A percentile compares a stretch with the other conserved stretches of the same genome.
phyloP scores from a whole-genome alignment of 2,113 vertebrate genomes.

The Lethenteron reissneri region DNA sequence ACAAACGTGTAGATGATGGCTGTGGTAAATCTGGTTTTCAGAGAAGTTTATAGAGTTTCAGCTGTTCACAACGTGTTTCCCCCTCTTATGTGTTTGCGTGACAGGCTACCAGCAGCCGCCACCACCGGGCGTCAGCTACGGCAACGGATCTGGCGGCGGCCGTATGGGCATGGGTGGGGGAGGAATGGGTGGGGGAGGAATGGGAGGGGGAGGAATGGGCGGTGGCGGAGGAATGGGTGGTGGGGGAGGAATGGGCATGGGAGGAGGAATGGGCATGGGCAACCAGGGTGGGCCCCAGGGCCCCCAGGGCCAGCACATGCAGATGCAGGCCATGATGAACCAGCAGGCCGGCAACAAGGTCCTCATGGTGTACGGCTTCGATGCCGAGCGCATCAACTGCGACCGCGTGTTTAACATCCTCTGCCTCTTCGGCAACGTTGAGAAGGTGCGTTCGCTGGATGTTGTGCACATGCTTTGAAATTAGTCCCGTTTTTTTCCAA shows the following conservation, averaged over 20 bases:
- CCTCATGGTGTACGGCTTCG: conserved; percentile 10
- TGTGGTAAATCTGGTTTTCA: too few species aligned
- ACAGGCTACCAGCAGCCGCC: neutral
- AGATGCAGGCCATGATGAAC: neutral
- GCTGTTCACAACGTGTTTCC: too few species aligned
- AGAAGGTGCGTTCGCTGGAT: conserved; percentile 8
- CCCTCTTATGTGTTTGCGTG: too few species aligned
- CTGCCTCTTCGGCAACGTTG: conserved; percentile 10
- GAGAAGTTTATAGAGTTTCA: too few species aligned
- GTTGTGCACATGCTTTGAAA: too few species aligned
- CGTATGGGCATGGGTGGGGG: neutral
- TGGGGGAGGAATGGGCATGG: neutral
- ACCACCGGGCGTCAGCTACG: neutral
- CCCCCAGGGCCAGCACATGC: too few species aligned
- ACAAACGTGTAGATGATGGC: too few species aligned
- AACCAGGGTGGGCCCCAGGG: too few species aligned
- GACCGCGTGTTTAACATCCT: conserved; percentile 9
- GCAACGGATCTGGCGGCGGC: neutral
- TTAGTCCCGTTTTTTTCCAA: too few species aligned
- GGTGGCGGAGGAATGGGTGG: neutral
- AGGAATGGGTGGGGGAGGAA: neutral
- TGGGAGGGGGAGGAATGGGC: neutral
- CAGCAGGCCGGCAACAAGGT: conserved; percentile 4
- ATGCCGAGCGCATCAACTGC: conserved; percentile 7
- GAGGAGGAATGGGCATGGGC: too few species aligned